Base-by-base conservation (phyloP, 2,888 invertebrate species). In the Epistrophella euchroma region DNA sequence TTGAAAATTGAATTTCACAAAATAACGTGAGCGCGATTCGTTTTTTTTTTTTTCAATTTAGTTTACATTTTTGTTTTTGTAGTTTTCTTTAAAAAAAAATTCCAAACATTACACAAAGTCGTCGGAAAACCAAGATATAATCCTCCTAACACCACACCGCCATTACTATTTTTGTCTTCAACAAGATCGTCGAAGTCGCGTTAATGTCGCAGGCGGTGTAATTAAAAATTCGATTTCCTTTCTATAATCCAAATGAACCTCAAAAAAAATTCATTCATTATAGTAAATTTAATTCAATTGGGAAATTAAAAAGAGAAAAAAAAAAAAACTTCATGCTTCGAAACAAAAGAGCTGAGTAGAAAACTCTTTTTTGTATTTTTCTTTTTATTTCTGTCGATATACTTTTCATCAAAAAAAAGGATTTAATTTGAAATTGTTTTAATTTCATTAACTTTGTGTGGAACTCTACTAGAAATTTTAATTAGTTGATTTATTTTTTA, bases 1-100 rank as follows among this genome's bases (percentile, higher is more conserved):
- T 74, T 25, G 74, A 72, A 81, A 77, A 73, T 60, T 60, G 60
- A 55, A 83, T 84, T 84, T 84, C 83, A 84, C 83, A 84, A 84
- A 84, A 84, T 84, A 84, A 84, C 83, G 83, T 84, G 79, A 83
- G 83, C 83, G 78, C 78, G 83, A 84, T 71, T 84, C 74, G 17
- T 62, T 9, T 17, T 2, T 25, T 40, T 43, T 10, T 64, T n/a
- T 28, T n/a, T n/a, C n/a, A n/a, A 0, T 28, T 66, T 32, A 64
- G 15, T 25, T 52, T 52, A 11, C 10, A 17, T 78, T 82, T 74
- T 75, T 81, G 25, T 17, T 56, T 50, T 56, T 17, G 17, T 37
- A 19, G 32, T 0, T 37, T 58, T 58, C 32, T 11, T 15, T 15
- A 25, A 52, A 52, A 9, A 25, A 22, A 22, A 19, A 17, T 66